Evolutionary conservation across 2,113 vertebrate species (phyloP), one percentile per base, ranked within the genome.

Genomic region (Nothobranchius furzeri): DNA sequence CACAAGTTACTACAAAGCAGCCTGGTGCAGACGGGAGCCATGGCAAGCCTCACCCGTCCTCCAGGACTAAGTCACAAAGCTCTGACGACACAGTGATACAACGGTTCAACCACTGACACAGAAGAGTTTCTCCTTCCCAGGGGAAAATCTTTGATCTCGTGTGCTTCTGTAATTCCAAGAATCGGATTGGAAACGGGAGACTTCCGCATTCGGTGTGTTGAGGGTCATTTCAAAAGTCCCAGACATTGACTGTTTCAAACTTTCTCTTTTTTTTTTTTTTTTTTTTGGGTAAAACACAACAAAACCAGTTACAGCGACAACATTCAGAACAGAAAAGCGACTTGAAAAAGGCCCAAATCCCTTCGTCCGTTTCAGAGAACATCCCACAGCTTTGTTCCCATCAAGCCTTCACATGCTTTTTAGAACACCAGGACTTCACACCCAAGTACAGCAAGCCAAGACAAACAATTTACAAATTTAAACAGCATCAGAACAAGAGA

Each of bases 381-480:
- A 74, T 76, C 79, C 78, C 80, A 51, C 42, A 76, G 74, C 77
- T 2, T 36, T 47, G 59, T 60, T 70, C 37, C 47, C 20, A 36
- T 14, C 67, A 45, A 17, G 57, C 63, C 54, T 12, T 46, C 83
- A 83, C 87, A 87, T 85, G 81, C 86, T 84, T 75, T 79, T 79
- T 68, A 68, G 45, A 79, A 57, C 71, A 75, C 70, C 85, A 71
- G 75, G 72, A 86, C 86, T 76, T 82, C 74, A 87, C 83, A 87
- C 75, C 70, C 85, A 85, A 79, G 83, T 81, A 91, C 83, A 85
- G 84, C 73, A 78, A 87, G 79, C 63, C 69, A 77, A 80, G 79
- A 88, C 70, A 64, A 79, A 87, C 83, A 12, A 85, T 58, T 79
- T 52, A 87, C 78, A 84, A 8, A 54, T 48, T 73, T 58, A 36